These are phyloP conservation scores for Drosophila rellima DNA, from an alignment of 2,888 invertebrate species.

Conservation along the genomic window DNA sequence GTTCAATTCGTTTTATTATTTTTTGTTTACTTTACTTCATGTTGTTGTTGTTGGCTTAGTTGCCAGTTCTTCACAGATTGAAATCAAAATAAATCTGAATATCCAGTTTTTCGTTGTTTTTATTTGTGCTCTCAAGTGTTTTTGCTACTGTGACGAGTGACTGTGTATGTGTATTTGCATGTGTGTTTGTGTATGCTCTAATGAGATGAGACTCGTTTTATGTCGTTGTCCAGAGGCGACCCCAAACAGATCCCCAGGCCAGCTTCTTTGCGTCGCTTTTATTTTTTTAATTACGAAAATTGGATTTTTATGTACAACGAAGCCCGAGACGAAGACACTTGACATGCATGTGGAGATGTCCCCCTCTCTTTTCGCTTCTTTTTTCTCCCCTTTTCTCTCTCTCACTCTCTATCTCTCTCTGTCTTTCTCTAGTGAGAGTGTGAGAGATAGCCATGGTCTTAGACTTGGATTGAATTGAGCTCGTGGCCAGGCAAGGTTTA, in stretches of 20 bases:
- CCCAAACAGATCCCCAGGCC: constrained; percentile 38
- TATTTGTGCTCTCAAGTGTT: constrained; percentile 59
- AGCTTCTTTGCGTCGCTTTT: constrained; percentile 49
- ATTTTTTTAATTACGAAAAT: constrained; percentile 80
- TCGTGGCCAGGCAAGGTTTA: constrained; percentile 35
- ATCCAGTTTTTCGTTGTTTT: constrained; percentile 41
- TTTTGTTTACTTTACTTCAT: constrained; percentile 59
- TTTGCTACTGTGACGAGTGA: constrained; percentile 64
- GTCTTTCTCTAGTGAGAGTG: constrained; percentile 31
- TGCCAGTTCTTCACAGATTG: constrained; percentile 21
- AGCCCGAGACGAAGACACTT: constrained; percentile 65
- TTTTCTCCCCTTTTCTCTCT: neutral
- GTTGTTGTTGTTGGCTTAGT: constrained; percentile 29
- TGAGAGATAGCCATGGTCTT: constrained; percentile 29
- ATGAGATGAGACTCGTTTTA: constrained; percentile 71
- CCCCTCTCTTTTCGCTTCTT: neutral
- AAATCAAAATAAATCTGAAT: constrained; percentile 52
- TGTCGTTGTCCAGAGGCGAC: constrained; percentile 46
- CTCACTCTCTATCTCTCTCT: neutral
- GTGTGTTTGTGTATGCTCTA: constrained; percentile 51
- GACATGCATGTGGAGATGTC: constrained; percentile 72
- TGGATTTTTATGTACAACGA: constrained; percentile 77
- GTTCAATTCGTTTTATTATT: constrained; percentile 36
- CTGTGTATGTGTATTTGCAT: constrained; percentile 1
- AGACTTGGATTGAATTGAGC: constrained; percentile 15